These are phyloP conservation scores for Diloba caeruleocephala DNA, from an alignment of 2,888 invertebrate species.

Conservation along the genomic window DNA sequence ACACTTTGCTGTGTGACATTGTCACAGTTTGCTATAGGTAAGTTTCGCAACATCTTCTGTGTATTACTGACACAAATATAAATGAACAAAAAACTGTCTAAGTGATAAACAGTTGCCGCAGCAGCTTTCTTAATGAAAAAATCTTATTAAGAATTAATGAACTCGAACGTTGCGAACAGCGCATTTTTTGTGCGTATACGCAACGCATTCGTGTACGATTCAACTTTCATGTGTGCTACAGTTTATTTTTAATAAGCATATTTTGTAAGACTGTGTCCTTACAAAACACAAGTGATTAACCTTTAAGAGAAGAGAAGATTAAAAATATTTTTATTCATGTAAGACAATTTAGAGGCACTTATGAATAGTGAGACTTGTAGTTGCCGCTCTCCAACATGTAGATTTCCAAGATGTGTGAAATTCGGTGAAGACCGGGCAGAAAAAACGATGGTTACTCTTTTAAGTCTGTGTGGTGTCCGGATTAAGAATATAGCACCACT, in stretches of 20 bases:
- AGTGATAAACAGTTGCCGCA: conserved; percentile 46
- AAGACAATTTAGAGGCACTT: no score
- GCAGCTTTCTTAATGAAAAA: conserved; percentile 35
- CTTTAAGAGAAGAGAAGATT: no score
- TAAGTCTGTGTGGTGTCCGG: no score
- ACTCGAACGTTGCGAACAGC: conserved; percentile 12
- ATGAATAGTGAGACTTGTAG: no score
- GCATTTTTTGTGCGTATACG: conserved; percentile 34
- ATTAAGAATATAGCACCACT: no score
- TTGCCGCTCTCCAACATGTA: no score
- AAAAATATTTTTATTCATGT: neutral
- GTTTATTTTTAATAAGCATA: conserved; percentile 1
- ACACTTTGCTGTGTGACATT: conserved; percentile 67
- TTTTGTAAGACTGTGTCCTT: neutral
- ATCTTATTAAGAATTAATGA: conserved; percentile 35
- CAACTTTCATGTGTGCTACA: conserved; percentile 29
- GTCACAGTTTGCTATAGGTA: conserved; percentile 61
- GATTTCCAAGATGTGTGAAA: no score
- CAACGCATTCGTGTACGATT: conserved; percentile 26
- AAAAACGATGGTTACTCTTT: no score
- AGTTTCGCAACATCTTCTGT: conserved; percentile 63
- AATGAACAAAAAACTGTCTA: conserved; percentile 58
- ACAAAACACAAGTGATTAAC: neutral
- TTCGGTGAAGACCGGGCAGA: no score
- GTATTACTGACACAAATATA: conserved; percentile 65